Evolutionary conservation across 2,113 vertebrate species (phyloP), one percentile per base, ranked within the genome.

Genomic region (Hemichromis elongatus): DNA sequence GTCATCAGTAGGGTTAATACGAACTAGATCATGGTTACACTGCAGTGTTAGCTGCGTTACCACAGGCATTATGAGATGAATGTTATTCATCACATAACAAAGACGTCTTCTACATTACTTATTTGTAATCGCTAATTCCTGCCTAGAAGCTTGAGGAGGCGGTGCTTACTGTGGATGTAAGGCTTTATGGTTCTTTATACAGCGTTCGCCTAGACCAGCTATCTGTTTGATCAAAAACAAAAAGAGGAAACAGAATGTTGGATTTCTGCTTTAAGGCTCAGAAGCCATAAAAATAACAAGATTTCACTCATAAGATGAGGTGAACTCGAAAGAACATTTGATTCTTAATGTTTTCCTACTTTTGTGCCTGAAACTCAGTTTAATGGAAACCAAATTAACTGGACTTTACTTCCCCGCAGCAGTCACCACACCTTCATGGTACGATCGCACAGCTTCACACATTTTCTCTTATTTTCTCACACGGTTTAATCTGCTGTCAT

Each of bases 391-490:
- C 68, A 50, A 50, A 19, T 50, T 30, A 75, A 21, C 3, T 26
- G 35, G 56, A 33, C 14, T 45, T 18, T 30, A 50, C 68, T 21
- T 70, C 68, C 21, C 47, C 12, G 45, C 26, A 2, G 84, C 42
- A 52, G 59, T 82, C 35, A 16, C 19, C 13, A 30, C 68, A 61
- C 24, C 11, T 45, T 33, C 57, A 61, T 75, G 16, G 79, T 53
- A 6, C 18, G 24, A 77, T 66, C 42, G 28, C 81, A 77, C 47
- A 2, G 37, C 63, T 70, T 40, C 45, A 57, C 52, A 73, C 19
- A 77, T 55, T 53, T 19, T 21, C 19, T 61, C 52, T 45, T 66
- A 42, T 84, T 42, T 79, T 26, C 68, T 81, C 73, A 35, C 88
- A n/a, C 1, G 24, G 55, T 28, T 80, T 77, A 7, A 70, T 77